Evolutionary conservation across 2,113 vertebrate genomes (phyloP).

Genomic region (Blennius ocellaris): DNA sequence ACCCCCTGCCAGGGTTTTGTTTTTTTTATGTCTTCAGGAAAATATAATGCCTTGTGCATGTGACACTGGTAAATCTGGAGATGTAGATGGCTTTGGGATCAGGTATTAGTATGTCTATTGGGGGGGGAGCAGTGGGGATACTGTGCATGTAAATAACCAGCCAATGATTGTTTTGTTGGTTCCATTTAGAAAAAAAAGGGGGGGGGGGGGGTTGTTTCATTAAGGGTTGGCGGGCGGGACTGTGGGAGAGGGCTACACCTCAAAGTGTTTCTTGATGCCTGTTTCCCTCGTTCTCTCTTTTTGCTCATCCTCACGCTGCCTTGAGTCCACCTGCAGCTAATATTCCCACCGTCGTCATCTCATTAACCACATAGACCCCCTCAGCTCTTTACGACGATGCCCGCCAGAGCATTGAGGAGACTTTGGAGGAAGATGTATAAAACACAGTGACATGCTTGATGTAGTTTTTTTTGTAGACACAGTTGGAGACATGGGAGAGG

Average conservation of each 20-base stretch:
- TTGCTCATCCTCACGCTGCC: constrained; percentile 17
- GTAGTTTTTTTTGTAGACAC: constrained; percentile 33
- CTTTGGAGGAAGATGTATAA: constrained; percentile 16
- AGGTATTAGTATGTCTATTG: constrained; percentile 70
- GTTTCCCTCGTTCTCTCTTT: constrained; percentile 59
- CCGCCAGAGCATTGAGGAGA: constrained; percentile 9
- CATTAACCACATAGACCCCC: constrained; percentile 5
- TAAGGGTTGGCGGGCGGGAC: constrained; percentile 34
- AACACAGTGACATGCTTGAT: constrained; percentile 8
- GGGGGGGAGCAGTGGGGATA: constrained; percentile 45
- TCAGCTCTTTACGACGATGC: constrained; percentile 19
- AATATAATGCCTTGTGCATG: constrained; percentile 10
- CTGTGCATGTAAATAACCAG: constrained; percentile 83
- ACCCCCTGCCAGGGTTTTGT: neutral
- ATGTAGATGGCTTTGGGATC: constrained; percentile 75
- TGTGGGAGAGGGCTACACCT: constrained; percentile 10
- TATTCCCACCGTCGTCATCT: constrained; percentile 4
- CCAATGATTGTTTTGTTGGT: constrained; percentile 79
- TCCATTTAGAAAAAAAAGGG: constrained; percentile 56
- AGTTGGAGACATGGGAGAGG: constrained; percentile 25
- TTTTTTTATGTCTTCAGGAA: constrained; percentile 43
- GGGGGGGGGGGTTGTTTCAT: constrained; percentile 17
- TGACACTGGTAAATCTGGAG: constrained; percentile 29
- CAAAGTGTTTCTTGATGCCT: constrained; percentile 58
- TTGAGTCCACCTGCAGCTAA: constrained; percentile 14